Conservation (phyloP, 2,797 vertebrate genomes). For the Acomys russatus region DNA sequence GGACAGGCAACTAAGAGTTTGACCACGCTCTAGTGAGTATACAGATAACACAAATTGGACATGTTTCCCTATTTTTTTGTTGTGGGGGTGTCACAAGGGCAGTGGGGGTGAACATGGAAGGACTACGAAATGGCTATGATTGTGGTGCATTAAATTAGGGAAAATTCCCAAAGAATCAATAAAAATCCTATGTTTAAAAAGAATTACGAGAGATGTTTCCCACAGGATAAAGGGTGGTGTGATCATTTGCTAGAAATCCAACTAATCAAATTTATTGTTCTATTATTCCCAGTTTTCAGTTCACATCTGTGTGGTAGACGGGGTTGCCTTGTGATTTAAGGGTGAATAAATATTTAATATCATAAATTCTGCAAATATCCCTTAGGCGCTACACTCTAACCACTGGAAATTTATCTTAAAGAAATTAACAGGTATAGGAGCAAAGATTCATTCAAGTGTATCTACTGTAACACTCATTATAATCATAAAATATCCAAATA, state of each 20-base stretch:
- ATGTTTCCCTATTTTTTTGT: neutral
- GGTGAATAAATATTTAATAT: slow-evolving; percentile 46
- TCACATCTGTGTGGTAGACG: neutral
- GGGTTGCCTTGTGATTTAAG: slow-evolving; percentile 11
- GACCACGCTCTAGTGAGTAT: neutral
- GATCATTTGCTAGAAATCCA: slow-evolving; percentile 47
- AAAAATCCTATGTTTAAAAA: neutral
- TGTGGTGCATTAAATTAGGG: neutral
- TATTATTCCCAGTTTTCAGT: slow-evolving; percentile 9
- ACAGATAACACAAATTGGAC: neutral
- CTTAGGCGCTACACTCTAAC: slow-evolving; percentile 21
- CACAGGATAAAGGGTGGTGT: neutral
- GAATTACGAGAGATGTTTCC: neutral
- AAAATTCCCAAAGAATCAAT: neutral
- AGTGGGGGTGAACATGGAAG: neutral
- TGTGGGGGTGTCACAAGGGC: neutral
- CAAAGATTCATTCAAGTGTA: slow-evolving; percentile 6
- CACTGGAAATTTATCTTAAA: slow-evolving; percentile 41
- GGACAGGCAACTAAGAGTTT: neutral
- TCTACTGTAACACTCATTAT: neutral
- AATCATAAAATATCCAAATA: slow-evolving; percentile 1
- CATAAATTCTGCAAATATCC: neutral
- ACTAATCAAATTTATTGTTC: slow-evolving; percentile 42
- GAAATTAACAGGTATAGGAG: neutral
- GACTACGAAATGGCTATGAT: neutral